Base-by-base conservation (phyloP, 2,888 invertebrate genomes). In the Pyrrhosoma nymphula region DNA sequence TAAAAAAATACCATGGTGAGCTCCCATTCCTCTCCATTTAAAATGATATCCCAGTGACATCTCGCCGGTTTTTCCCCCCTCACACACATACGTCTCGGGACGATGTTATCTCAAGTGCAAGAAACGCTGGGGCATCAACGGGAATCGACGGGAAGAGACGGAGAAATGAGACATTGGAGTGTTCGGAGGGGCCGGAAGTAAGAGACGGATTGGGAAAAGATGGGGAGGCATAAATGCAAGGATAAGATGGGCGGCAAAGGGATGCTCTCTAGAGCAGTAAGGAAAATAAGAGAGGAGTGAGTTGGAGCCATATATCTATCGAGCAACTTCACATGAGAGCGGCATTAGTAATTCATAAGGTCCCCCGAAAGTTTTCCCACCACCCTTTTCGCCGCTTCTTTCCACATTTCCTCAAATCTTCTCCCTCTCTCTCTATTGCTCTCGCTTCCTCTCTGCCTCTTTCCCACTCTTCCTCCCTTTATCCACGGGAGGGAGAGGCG, bases 311-410 rank as follows among this genome's bases (percentile, higher is more conserved):
- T 93, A 93, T 93, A 93, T 93, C 93, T 39, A 93, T 93, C 93
- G 47, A 93, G 93, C 47, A 69, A 35, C 69, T 69, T 69, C 93
- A 93, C 93, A 69, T 93, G 93, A 91, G 91, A 93, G 69, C 56
- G 93, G 93, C 69, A 93, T 93, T 93, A 93, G 93, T 93, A 93
- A 93, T 93, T 93, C 93, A 93, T 93, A 69, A 69, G 60, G 20
- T 26, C 63, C 69, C 69, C 26, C 69, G 63, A 93, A 93, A 93
- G 93, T 93, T 93, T 63, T n/a, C 18, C 60, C 63, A 23, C 39
- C 35, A 35, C 60, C 39, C 56, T 39, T n/a, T 56, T 90, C 90
- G 12, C 47, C 12, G 26, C n/a, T 69, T 69, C 69, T n/a, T 69
- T 39, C 6, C 60, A 55, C 91, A 23, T 47, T 26, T 63, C 93